A percentile compares a stretch with the other conserved stretches of the same genome.
Conservation (phyloP, 2,888 invertebrate genomes). For the Cancer borealis region DNA sequence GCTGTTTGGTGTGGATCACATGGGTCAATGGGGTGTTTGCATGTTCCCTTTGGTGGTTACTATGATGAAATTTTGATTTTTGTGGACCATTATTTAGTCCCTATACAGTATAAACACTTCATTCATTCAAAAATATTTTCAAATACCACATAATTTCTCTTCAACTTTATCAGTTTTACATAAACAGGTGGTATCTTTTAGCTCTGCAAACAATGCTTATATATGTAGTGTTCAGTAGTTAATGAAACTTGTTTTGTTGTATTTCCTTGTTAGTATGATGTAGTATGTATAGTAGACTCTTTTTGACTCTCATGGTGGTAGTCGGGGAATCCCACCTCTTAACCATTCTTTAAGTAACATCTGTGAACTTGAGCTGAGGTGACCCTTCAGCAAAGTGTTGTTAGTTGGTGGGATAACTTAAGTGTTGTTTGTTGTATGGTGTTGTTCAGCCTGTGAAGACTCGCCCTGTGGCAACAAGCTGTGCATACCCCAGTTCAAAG, state of each 20-base stretch:
- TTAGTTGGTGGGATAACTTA: neutral
- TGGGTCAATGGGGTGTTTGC: no score
- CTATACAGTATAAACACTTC: neutral
- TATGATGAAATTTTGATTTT: no score
- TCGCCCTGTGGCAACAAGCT: conserved; percentile 67
- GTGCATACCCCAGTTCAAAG: conserved; percentile 56
- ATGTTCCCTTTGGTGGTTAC: no score
- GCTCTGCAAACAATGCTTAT: neutral
- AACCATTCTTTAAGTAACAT: neutral
- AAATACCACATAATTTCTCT: neutral
- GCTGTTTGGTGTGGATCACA: no score
- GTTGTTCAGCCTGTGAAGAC: conserved; percentile 63
- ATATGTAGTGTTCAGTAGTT: neutral
- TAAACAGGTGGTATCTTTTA: neutral
- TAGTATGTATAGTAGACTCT: neutral
- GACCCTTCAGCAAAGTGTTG: neutral
- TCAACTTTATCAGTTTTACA: neutral
- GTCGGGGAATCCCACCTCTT: neutral
- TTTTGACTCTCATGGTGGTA: neutral
- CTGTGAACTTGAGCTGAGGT: neutral
- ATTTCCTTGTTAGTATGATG: neutral
- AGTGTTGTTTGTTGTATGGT: conserved; percentile 2
- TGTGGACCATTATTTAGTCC: no score
- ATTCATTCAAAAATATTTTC: neutral
- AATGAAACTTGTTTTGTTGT: neutral